Evolutionary conservation across 1,140 invertebrate genomes (phyloP).

Genomic region (Adelges cooleyi): DNA sequence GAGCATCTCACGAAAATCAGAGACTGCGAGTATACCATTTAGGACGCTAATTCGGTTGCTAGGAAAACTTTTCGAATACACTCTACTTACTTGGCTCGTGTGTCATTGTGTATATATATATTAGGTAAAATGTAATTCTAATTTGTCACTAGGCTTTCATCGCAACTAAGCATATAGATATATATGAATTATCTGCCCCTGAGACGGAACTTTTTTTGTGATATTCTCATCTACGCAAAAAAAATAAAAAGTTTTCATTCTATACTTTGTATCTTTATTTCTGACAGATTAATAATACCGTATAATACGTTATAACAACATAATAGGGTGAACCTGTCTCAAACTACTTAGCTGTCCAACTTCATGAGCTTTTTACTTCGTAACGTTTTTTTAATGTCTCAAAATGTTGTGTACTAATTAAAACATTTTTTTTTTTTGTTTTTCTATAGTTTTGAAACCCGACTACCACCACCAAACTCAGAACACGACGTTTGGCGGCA

Average conservation of each 20-base stretch:
- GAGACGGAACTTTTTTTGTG: neutral
- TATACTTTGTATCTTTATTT: too few relatives aligned
- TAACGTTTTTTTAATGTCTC: too few relatives aligned
- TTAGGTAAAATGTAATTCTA: neutral
- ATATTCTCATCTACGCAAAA: neutral
- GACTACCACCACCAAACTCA: constrained; percentile 24
- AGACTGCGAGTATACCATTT: neutral
- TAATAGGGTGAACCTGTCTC: too few relatives aligned
- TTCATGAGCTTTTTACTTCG: too few relatives aligned
- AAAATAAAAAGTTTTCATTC: neutral
- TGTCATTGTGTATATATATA: neutral
- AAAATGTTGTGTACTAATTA: too few relatives aligned
- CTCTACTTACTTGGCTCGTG: neutral
- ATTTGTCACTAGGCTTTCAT: neutral
- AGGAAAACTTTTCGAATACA: constrained; percentile 11
- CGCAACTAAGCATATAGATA: neutral
- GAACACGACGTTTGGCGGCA: constrained; percentile 1
- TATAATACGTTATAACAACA: too few relatives aligned
- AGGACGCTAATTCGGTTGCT: constrained; percentile 10
- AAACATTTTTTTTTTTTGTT: too few relatives aligned
- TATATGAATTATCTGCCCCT: too few relatives aligned
- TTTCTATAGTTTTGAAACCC: constrained; percentile 16
- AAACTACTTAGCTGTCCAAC: too few relatives aligned
- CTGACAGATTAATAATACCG: too few relatives aligned
- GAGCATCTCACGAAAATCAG: neutral